Base-by-base conservation (phyloP, 2,797 vertebrate species). In the Parauchenoglanis punctatus region DNA sequence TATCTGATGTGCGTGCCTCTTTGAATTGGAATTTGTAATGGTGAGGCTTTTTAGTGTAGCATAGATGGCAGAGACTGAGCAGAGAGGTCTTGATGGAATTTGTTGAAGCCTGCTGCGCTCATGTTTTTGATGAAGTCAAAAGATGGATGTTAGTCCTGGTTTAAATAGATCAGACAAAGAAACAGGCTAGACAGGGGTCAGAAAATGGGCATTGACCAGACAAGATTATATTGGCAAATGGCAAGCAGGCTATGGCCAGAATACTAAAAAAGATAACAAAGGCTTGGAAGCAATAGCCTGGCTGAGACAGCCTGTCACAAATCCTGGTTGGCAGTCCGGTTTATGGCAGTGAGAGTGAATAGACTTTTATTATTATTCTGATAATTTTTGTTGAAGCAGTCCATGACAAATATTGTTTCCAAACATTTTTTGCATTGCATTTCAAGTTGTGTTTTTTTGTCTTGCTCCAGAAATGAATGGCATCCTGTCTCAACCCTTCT, bases 361-460 rank as follows among this genome's bases (percentile, higher is more conserved):
- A 49, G 8, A 49, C 61, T 67, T 81, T 7, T 28, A 28, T 52
- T 11, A 25, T 18, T 59, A 12, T 40, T 72, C 3, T 72, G 46
- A 75, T 31, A 52, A 15, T 58, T 81, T 12, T 76, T 83, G 82
- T 83, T 70, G 18, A 52, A 83, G 63, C 46, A 83, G 28, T 70
- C 59, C 46, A 40, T 72, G 17, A 56, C 4, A 56, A 72, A 58
- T 67, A 58, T 46, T 81, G n/a, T 59, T 81, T 7, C 6, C 5
- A 25, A 44, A 6, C 5, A 28, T 49, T 31, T 28, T 67, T 68
- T 83, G 59, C 80, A 72, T 25, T 84, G 59, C 59, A 84, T 84
- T 84, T 84, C 28, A 84, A 84, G 67, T 84, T 84, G n/a, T 83
- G n/a, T 70, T 63, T 67, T 82, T 83, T 83, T 83, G 81, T 83